Evolutionary conservation across 1,140 invertebrate genomes (phyloP), one percentile per base, ranked within the genome.

Genomic region (Heliconius eleuchia): DNA sequence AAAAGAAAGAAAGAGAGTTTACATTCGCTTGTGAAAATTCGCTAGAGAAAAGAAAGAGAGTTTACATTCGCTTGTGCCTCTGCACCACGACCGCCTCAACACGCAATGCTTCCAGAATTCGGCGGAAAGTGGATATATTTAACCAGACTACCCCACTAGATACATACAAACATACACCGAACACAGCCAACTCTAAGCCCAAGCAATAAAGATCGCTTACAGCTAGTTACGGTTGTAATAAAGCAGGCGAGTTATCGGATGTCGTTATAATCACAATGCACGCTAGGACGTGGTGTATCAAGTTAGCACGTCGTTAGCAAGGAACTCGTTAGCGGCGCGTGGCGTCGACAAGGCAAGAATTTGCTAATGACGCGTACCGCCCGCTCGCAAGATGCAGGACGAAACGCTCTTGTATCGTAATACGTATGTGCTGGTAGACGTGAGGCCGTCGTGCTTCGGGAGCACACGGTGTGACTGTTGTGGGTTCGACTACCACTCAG

Each of bases 241-340:
- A 85, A 81, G 81, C 77, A 77, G 71, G 79, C 72, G 77, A 78
- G 83, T 84, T 87, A 86, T 86, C 86, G 85, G 85, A 81, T 85
- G 86, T 87, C 83, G 84, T 82, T 85, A 84, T 87, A 87, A 88
- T 88, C 86, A 88, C 88, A 90, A 86, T 87, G 86, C 86, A 87
- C 79, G 83, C 82, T 82, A 80, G 79, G 79, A 80, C 70, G 78
- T 70, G 84, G 85, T 85, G 89, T 89, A 90, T 92, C 89, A 87
- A 90, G 92, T 93, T 93, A 91, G 91, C 89, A 86, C 89, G 87
- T 93, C 89, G 91, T 92, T 92, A 92, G 89, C 86, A 89, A 87
- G 90, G 89, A 88, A 87, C 90, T 92, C 89, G 91, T 92, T 92
- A 92, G 90, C 87, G 89, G 84, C 86, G 88, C 86, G 86, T 88